A percentile compares a stretch with the other conserved stretches of the same genome.
Evolutionary conservation across 2,113 vertebrate genomes (phyloP).

Genomic region (Pseudopodoces humilis): DNA sequence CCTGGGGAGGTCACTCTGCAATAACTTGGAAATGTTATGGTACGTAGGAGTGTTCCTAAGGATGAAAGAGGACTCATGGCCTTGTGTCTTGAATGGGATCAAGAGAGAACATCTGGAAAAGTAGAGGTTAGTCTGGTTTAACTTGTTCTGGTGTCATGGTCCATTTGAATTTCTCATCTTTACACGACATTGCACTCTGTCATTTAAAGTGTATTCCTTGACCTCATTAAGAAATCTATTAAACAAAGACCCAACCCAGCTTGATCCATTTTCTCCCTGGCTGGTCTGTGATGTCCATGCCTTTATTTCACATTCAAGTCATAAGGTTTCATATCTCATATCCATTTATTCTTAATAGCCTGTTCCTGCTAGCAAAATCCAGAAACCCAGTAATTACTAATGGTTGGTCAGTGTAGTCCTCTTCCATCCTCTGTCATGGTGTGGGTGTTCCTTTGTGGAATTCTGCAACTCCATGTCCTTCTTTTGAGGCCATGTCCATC

Average conservation of each 20-base stretch:
- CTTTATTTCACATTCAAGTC: neutral
- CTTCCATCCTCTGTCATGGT: neutral
- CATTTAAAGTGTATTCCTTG: neutral
- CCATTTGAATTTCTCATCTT: neutral
- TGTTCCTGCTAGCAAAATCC: neutral
- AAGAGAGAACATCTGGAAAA: neutral
- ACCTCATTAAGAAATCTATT: neutral
- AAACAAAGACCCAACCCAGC: too few species aligned
- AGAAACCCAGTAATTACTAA: neutral
- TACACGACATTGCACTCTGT: fast-evolving
- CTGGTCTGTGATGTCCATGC: neutral
- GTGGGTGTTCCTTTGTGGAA: neutral
- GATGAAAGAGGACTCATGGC: fast-evolving
- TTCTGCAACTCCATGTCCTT: neutral
- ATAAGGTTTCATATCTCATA: neutral
- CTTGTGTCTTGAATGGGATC: neutral
- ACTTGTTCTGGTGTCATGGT: neutral
- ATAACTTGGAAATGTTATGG: too few species aligned
- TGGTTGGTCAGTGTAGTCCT: neutral
- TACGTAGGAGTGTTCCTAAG: neutral
- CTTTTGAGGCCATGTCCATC: neutral
- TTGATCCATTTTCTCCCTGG: neutral
- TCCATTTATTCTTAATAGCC: neutral
- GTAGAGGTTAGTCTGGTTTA: neutral
- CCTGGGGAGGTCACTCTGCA: neutral